A percentile compares a stretch with the other conserved stretches of the same genome.
Evolutionary conservation across 2,888 invertebrate species (phyloP).

Genomic region (Nomada goodeniana): DNA sequence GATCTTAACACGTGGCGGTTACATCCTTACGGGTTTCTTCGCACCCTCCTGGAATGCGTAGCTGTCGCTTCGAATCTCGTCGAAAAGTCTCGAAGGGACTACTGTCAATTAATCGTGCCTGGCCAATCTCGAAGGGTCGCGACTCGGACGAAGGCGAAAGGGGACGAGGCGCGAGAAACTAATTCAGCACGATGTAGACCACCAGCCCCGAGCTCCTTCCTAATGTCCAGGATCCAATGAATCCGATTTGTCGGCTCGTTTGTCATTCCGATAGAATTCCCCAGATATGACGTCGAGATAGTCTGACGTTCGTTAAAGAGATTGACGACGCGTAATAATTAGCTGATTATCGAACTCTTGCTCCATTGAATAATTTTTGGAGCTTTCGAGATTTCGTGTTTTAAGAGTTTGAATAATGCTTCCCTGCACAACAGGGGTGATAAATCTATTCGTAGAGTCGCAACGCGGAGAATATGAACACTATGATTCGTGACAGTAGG

Average conservation of each 20-base stretch:
- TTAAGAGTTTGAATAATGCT: not conserved
- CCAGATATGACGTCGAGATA: slow-evolving; percentile 29
- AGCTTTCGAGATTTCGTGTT: no score
- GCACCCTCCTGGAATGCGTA: slow-evolving; percentile 74
- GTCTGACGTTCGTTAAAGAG: not conserved
- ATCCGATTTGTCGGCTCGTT: slow-evolving; percentile 80
- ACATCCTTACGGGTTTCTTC: slow-evolving; percentile 64
- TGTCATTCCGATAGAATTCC: slow-evolving; percentile 54
- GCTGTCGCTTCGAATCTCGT: slow-evolving; percentile 80
- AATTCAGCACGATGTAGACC: slow-evolving; percentile 70
- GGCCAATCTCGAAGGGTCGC: slow-evolving; percentile 78
- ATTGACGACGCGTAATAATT: not conserved
- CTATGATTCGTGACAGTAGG: no score
- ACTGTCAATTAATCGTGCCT: slow-evolving; percentile 82
- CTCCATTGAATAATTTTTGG: not conserved
- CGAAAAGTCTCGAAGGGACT: slow-evolving; percentile 77
- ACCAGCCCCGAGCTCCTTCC: slow-evolving; percentile 54
- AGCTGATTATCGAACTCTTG: not conserved
- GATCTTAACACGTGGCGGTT: slow-evolving; percentile 37
- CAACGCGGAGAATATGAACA: no score
- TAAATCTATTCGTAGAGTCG: no score
- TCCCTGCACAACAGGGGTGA: no score
- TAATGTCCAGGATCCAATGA: slow-evolving; percentile 74
- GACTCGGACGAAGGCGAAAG: slow-evolving; percentile 55
- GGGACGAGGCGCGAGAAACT: slow-evolving; percentile 69